phyloP scores from a whole-genome alignment of 2,888 invertebrate genomes.

The Teleogryllus oceanicus region DNA sequence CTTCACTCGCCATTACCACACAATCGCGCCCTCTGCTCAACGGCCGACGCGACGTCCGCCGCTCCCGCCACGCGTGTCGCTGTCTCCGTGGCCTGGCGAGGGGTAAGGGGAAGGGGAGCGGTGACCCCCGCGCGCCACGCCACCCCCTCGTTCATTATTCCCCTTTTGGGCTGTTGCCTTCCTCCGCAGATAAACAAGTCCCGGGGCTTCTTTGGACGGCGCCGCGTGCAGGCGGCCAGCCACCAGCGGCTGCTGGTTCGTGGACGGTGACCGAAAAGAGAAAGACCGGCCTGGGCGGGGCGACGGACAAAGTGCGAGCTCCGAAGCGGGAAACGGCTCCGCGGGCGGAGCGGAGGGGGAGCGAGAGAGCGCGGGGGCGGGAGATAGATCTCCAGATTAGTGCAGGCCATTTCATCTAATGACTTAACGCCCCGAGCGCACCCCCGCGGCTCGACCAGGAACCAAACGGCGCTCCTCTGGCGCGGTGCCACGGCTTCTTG shows the following conservation, averaged over 20 bases:
- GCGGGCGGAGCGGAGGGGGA: neutral
- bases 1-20: too few relatives aligned
- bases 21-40: too few relatives aligned
- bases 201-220: neutral
- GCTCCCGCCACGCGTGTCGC: too few relatives aligned
- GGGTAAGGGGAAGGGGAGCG: too few relatives aligned
- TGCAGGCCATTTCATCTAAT: conserved; percentile 35
- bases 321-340: neutral
- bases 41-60: too few relatives aligned
- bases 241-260: too few relatives aligned
- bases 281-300: too few relatives aligned
- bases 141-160: neutral
- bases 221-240: neutral
- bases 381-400: conserved; percentile 34
- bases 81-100: too few relatives aligned
- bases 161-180: neutral
- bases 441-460: conserved; percentile 18
- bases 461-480: conserved; percentile 1
- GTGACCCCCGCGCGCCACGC: too few relatives aligned
- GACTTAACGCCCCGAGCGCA: conserved; percentile 33
- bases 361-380: neutral
- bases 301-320: too few relatives aligned
- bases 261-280: too few relatives aligned
- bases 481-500: conserved; percentile 1
- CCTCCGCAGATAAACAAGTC: conserved; percentile 8